phyloP scores from a whole-genome alignment of 2,113 vertebrate species.

The Toxotes chatareus region DNA sequence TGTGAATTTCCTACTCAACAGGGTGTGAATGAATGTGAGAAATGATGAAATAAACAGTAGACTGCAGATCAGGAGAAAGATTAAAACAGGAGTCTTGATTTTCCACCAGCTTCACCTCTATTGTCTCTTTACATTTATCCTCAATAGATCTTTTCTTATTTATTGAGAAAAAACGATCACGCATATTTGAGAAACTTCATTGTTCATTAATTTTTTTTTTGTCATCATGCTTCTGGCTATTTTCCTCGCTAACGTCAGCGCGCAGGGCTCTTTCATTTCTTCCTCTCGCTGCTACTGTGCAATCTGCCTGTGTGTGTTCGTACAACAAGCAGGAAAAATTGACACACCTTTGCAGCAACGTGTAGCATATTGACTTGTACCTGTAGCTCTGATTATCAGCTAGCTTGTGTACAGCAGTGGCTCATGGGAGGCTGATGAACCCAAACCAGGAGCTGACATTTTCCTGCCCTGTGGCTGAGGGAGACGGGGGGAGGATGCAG shows the following conservation, averaged over 20 bases:
- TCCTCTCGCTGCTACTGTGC: constrained; percentile 5
- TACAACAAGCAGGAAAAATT: constrained; percentile 39
- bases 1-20: constrained; percentile 34
- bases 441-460: constrained; percentile 69
- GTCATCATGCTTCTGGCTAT: constrained; percentile 57
- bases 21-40: constrained; percentile 48
- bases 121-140: constrained; percentile 28
- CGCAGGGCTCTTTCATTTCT: constrained; percentile 40
- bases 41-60: constrained; percentile 38
- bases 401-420: constrained; percentile 58
- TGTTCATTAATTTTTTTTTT: constrained; percentile 41
- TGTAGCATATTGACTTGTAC: constrained; percentile 56
- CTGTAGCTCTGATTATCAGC: constrained; percentile 68
- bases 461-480: constrained; percentile 62
- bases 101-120: constrained; percentile 44
- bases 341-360: constrained; percentile 70
- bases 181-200: constrained; percentile 50
- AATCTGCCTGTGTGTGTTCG: constrained; percentile 52
- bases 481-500: constrained; percentile 45
- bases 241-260: constrained; percentile 49
- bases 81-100: constrained; percentile 38
- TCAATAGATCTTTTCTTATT: constrained; percentile 47
- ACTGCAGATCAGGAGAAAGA: constrained; percentile 45
- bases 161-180: constrained; percentile 17
- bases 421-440: constrained; percentile 76